Evolutionary conservation across 1,140 invertebrate species (phyloP).

Genomic region (Conus betulinus): DNA sequence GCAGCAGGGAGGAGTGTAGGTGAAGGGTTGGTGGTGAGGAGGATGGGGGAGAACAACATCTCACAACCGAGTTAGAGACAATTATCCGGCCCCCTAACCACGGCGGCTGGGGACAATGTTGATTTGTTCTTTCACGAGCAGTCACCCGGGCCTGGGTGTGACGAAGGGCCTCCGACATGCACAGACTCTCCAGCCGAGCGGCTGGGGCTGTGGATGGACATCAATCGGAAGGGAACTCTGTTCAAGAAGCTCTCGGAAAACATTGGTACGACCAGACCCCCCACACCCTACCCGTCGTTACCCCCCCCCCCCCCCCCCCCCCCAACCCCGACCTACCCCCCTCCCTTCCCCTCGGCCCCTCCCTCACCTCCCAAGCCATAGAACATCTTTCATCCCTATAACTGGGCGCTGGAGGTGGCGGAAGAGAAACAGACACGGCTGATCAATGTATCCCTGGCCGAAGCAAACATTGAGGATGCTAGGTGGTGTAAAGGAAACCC

Average conservation of each 20-base stretch:
- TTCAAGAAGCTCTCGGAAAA: neutral
- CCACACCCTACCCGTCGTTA: no score
- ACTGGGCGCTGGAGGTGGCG: neutral
- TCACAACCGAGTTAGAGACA: neutral
- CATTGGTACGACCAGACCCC: neutral
- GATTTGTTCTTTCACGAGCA: constrained; percentile 5
- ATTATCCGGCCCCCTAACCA: neutral
- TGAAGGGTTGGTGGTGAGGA: neutral
- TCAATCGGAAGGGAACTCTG: neutral
- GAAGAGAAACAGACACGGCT: constrained; percentile 7
- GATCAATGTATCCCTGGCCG: constrained; percentile 22
- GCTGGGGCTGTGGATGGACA: neutral
- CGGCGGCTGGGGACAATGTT: neutral
- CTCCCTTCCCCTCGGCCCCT: no score
- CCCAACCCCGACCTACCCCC: no score
- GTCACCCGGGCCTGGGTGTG: neutral
- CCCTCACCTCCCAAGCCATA: neutral
- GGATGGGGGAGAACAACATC: neutral
- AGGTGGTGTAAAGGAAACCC: neutral
- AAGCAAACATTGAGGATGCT: constrained; percentile 14
- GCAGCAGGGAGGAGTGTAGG: neutral
- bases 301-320: no score
- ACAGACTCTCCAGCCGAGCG: neutral
- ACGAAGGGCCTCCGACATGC: neutral
- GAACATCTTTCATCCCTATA: neutral